These are phyloP conservation scores for Microtus oregoni DNA, from an alignment of 2,113 vertebrate genomes.

Conservation along the genomic window DNA sequence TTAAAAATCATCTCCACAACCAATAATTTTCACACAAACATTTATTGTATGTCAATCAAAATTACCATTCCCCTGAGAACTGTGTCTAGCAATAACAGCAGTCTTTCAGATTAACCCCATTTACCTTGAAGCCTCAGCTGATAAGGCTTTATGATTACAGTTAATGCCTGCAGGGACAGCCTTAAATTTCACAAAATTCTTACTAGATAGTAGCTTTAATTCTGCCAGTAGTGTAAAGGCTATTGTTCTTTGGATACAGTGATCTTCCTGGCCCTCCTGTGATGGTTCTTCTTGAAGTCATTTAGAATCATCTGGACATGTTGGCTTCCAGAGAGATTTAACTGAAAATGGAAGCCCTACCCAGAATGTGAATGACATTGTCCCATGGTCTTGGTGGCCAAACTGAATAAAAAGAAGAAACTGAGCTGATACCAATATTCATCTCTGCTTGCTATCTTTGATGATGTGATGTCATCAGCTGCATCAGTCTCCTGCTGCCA, in stretches of 20 bases:
- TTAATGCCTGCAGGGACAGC: not conserved
- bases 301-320: not conserved
- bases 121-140: not conserved
- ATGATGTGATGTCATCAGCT: not conserved
- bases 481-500: not conserved
- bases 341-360: not conserved
- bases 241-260: not conserved
- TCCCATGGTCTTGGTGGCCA: not conserved
- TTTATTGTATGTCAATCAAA: not conserved
- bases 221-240: not conserved
- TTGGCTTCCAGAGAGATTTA: not conserved
- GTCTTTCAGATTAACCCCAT: not conserved
- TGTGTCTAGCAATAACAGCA: not conserved
- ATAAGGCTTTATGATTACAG: not conserved
- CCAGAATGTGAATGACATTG: too few relatives aligned
- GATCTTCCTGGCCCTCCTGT: not conserved
- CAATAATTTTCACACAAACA: not conserved
- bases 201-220: not conserved
- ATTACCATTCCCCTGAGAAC: not conserved
- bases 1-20: not conserved
- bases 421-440: not conserved
- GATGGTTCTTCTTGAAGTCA: not conserved
- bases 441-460: not conserved
- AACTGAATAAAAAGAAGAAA: not conserved
- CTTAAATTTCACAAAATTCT: conserved; percentile 41